phyloP scores from a whole-genome alignment of 2,888 invertebrate genomes.

The Callosobruchus maculatus region DNA sequence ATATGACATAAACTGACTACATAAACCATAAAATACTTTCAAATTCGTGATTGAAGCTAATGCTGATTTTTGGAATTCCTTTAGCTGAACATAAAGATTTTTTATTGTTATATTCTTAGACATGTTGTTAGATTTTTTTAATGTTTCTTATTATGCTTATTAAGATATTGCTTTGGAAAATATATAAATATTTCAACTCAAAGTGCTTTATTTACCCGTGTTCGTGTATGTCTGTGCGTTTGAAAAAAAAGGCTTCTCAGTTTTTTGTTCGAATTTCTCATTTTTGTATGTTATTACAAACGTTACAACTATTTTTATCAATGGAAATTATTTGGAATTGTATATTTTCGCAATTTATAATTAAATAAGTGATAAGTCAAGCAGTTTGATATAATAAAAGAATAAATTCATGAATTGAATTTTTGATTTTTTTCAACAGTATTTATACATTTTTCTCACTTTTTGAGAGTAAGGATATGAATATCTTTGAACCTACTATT shows the following conservation, averaged over 20 bases:
- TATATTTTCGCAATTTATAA: too few species aligned
- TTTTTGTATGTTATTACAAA: too few species aligned
- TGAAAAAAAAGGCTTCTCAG: background rate
- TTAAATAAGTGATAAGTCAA: too few species aligned
- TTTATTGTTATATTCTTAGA: background rate
- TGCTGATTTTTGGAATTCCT: background rate
- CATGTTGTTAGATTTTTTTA: slow-evolving; percentile 30
- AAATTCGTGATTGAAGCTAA: background rate
- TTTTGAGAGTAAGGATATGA: too few species aligned
- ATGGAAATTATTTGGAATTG: too few species aligned
- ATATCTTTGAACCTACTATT: too few species aligned
- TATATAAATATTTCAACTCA: slow-evolving; percentile 37
- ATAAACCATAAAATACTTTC: background rate
- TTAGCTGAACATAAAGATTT: background rate
- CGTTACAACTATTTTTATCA: too few species aligned
- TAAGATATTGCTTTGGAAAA: slow-evolving; percentile 34
- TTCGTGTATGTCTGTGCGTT: background rate
- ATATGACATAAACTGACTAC: background rate
- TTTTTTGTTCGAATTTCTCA: too few species aligned
- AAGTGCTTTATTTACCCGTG: background rate
- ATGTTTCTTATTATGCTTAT: slow-evolving; percentile 34
- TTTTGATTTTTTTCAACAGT: too few species aligned
- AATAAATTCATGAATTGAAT: too few species aligned
- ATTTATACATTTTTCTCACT: too few species aligned
- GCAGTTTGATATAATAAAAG: too few species aligned